These are phyloP conservation scores for Chrysotoxum bicinctum DNA, from an alignment of 2,888 invertebrate species.

Conservation along the genomic window DNA sequence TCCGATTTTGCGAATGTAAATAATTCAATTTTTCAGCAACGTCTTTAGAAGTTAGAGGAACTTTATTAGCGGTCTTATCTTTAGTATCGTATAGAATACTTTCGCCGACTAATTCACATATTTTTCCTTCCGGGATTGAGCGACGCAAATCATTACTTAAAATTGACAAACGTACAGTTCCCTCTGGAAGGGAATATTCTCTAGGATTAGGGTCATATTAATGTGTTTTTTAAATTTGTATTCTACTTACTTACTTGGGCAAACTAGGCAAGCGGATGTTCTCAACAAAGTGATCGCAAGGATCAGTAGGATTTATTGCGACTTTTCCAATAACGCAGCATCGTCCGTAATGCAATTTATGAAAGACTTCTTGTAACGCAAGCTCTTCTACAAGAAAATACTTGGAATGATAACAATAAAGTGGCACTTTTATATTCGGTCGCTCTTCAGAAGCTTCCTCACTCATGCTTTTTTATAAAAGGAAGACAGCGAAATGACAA, in stretches of 20 bases:
- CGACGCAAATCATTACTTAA: constrained; percentile 68
- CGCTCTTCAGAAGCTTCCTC: not conserved
- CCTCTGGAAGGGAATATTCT: constrained; percentile 76
- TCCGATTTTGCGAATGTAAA: not conserved
- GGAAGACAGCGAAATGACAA: not conserved
- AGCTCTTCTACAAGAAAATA: constrained; percentile 78
- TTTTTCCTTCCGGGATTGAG: constrained; percentile 63
- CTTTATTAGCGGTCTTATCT: constrained; percentile 59
- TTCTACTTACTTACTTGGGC: constrained; percentile 75
- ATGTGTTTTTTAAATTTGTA: not conserved
- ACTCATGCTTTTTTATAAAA: constrained; percentile 29
- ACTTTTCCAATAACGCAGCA: constrained; percentile 79
- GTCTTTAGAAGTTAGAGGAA: constrained; percentile 74
- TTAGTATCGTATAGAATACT: constrained; percentile 75
- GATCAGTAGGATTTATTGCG: constrained; percentile 54
- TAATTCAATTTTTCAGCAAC: constrained; percentile 74
- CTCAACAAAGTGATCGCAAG: constrained; percentile 73
- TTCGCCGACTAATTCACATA: constrained; percentile 78
- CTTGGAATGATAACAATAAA: constrained; percentile 76
- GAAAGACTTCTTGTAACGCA: constrained; percentile 74
- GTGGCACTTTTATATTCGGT: constrained; percentile 44
- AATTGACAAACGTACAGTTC: constrained; percentile 75
- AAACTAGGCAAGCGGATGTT: constrained; percentile 77
- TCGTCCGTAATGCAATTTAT: constrained; percentile 77
- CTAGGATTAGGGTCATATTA: constrained; percentile 65